Evolutionary conservation across 2,888 invertebrate species (phyloP).

Genomic region (Melanchra persicariae): DNA sequence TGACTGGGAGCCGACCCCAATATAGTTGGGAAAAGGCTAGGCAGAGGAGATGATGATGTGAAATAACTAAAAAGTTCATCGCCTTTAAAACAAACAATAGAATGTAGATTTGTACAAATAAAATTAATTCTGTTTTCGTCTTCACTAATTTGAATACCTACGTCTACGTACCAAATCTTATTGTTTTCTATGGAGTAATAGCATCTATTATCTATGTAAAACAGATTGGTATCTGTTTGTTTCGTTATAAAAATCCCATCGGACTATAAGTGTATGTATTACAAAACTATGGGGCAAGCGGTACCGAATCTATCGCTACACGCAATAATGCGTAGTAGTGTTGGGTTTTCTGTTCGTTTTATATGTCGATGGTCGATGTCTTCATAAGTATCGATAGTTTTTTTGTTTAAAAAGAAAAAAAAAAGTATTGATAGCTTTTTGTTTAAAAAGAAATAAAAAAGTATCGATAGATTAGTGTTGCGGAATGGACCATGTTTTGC

Average conservation of each 20-base stretch:
- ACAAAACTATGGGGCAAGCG: conserved; percentile 70
- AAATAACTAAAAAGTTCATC: not conserved
- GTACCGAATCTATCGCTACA: conserved; percentile 65
- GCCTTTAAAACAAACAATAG: not conserved
- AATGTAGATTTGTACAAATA: conserved; percentile 10
- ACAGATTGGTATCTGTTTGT: conserved; percentile 45
- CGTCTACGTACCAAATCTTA: conserved; percentile 21
- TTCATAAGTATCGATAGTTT: conserved; percentile 40
- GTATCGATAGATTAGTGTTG: conserved; percentile 41
- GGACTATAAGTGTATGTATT: conserved; percentile 62
- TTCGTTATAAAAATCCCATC: conserved; percentile 67
- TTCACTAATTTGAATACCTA: conserved; percentile 32
- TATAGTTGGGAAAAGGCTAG: too few relatives aligned
- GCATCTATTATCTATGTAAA: conserved; percentile 29
- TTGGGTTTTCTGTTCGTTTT: conserved; percentile 26
- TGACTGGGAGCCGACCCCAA: too few relatives aligned
- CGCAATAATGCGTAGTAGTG: conserved; percentile 71
- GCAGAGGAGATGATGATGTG: too few relatives aligned
- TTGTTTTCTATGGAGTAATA: conserved; percentile 42
- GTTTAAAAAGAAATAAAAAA: too few relatives aligned
- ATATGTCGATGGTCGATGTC: conserved; percentile 45
- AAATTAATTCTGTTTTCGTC: conserved; percentile 12
- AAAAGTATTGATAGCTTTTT: too few relatives aligned
- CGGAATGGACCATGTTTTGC: not conserved
- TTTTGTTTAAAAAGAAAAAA: too few relatives aligned